Evolutionary conservation across 1,140 invertebrate genomes (phyloP), one percentile per base, ranked within the genome.

Genomic region (Heliconius congener): DNA sequence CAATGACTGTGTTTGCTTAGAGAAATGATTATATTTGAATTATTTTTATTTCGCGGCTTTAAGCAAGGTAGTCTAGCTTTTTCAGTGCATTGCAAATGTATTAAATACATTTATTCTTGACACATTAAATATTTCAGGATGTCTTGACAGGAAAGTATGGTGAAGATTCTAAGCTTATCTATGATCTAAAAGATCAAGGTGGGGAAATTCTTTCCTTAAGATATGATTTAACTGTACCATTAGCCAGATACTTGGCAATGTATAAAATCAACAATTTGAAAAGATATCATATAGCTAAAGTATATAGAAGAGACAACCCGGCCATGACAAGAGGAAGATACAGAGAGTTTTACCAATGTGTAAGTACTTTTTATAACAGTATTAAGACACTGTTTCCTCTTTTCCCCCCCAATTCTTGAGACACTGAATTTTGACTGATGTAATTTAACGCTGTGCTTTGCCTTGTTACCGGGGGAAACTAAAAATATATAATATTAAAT

Each of bases 321-420:
- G 97, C 98, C 1, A 99, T 99, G 96, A 98, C 98, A 0, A 97
- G 97, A 95, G 99, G 99, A 42, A 96, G 99, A 83, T 99, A 98
- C 91, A 96, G 99, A 77, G 99, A 99, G 92, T 99, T 99, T 95
- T 99, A 99, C 95, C 99, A 99, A 95, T 99, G 99, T 96, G 98
- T 99, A 96, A 97, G 98, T 97, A 71, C 19, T 66, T 66, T 66
- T 27, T 66, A 16, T 66, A 66, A 13, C 3, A 9, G 2, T 66
- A 37, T 6, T 5, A 37, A 37, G 4, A 37, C 8, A 37, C 34
- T 6, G 34, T 37, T 37, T 37, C 34, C 34, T 37, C 6, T 37
- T 37, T 6, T 8, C 13, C 42, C 13, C 13, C 42, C 0, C 0
- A 42, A 42, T 42, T 42, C 39, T 42, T 42, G 42, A 46, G 4